These are phyloP conservation scores for Bombus pascuorum DNA, from an alignment of 1,140 invertebrate species.

Conservation along the genomic window DNA sequence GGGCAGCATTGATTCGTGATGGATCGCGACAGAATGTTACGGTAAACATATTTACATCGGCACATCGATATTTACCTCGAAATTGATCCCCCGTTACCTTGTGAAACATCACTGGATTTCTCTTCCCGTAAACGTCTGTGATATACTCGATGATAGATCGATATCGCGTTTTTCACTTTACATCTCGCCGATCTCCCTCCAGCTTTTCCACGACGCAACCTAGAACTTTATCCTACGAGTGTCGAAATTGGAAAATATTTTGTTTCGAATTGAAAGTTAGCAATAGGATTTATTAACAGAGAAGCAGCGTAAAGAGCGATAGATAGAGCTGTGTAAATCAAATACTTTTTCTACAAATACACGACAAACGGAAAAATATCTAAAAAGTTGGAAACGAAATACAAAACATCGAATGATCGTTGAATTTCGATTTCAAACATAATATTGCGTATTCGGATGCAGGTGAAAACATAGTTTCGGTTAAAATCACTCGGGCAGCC, in stretches of 20 bases:
- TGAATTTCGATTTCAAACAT: too few relatives aligned
- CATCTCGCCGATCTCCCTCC: neutral
- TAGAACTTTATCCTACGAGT: neutral
- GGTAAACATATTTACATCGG: slow-evolving; percentile 44
- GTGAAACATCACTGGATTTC: neutral
- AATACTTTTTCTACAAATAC: too few relatives aligned
- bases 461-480: neutral
- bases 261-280: too few relatives aligned
- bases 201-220: neutral
- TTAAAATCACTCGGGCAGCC: neutral
- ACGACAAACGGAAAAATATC: too few relatives aligned
- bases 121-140: neutral
- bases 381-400: too few relatives aligned
- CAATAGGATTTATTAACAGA: too few relatives aligned
- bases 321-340: too few relatives aligned
- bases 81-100: neutral
- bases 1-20: slow-evolving; percentile 27
- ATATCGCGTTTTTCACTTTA: neutral
- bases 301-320: too few relatives aligned
- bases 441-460: too few relatives aligned
- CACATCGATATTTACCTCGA: slow-evolving; percentile 25
- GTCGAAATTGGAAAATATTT: neutral
- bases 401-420: too few relatives aligned
- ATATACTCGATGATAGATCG: neutral
- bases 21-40: slow-evolving; percentile 27